phyloP scores from a whole-genome alignment of 2,113 vertebrate species.

The Macrotus californicus region DNA sequence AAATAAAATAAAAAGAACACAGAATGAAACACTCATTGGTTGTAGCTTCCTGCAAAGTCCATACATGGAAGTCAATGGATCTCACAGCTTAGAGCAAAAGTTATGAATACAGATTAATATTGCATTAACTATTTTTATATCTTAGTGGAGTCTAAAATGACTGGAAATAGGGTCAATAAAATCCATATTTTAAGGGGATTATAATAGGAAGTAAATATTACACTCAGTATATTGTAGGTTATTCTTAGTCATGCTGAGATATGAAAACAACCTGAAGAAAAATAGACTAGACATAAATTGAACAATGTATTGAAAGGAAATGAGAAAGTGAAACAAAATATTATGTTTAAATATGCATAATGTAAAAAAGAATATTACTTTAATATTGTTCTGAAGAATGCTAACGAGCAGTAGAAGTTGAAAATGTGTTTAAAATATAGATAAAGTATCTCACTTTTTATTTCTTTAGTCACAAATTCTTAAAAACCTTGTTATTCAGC shows the following conservation, averaged over 20 bases:
- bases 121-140: constrained; percentile 1
- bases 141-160: background rate
- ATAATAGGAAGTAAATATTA: background rate
- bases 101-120: background rate
- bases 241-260: background rate
- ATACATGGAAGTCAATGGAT: background rate
- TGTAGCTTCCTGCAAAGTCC: constrained; percentile 1
- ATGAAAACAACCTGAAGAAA: constrained; percentile 28
- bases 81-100: background rate
- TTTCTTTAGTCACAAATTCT: background rate
- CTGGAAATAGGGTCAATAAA: background rate
- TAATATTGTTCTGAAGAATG: constrained; percentile 11
- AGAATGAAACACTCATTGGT: background rate
- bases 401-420: background rate
- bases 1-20: no score
- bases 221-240: background rate
- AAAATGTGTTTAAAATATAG: background rate
- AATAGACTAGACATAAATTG: constrained; percentile 30
- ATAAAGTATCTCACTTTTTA: background rate
- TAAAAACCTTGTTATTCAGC: background rate
- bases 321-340: constrained; percentile 17
- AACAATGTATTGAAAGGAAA: constrained; percentile 25
- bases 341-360: constrained; percentile 39
- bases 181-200: background rate
- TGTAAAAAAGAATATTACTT: background rate